phyloP scores from a whole-genome alignment of 2,888 invertebrate species.

The Scaptomyza cyrtandrae region DNA sequence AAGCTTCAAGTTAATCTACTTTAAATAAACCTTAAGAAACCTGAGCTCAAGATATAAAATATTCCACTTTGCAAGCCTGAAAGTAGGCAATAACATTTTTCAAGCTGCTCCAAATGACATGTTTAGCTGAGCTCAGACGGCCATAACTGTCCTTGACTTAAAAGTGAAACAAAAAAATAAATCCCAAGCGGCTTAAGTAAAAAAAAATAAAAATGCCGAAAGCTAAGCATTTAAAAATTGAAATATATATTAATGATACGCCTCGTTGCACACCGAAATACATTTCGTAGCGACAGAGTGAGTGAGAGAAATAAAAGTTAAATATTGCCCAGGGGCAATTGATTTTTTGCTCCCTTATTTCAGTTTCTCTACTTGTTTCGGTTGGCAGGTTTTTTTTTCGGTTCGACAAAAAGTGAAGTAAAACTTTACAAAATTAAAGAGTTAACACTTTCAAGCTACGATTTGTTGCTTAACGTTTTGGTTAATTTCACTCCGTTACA shows the following conservation, averaged over 20 bases:
- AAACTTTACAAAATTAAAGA: constrained; percentile 16
- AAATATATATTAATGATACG: constrained; percentile 18
- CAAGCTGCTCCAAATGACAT: constrained; percentile 4
- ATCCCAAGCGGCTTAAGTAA: constrained; percentile 10
- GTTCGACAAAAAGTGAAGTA: constrained; percentile 11
- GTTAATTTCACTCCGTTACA: constrained; percentile 34
- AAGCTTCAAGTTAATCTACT: neutral
- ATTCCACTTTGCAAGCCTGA: neutral
- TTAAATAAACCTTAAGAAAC: neutral
- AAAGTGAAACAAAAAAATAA: neutral
- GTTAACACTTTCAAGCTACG: constrained; percentile 29
- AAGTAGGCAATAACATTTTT: constrained; percentile 5
- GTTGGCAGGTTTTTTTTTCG: neutral
- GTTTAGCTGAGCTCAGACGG: neutral
- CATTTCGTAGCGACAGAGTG: neutral
- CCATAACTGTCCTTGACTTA: constrained; percentile 6
- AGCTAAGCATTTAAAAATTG: constrained; percentile 5
- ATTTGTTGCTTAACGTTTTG: constrained; percentile 22
- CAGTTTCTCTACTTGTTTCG: constrained; percentile 15
- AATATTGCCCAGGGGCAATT: constrained; percentile 63
- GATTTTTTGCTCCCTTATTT: constrained; percentile 66
- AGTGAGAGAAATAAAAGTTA: neutral
- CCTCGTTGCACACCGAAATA: constrained; percentile 26
- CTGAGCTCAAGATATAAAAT: too few relatives aligned
- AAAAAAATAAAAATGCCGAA: constrained; percentile 16